Evolutionary conservation across 2,797 vertebrate species (phyloP), one percentile per base, ranked within the genome.

Genomic region (Sitta carolinensis): DNA sequence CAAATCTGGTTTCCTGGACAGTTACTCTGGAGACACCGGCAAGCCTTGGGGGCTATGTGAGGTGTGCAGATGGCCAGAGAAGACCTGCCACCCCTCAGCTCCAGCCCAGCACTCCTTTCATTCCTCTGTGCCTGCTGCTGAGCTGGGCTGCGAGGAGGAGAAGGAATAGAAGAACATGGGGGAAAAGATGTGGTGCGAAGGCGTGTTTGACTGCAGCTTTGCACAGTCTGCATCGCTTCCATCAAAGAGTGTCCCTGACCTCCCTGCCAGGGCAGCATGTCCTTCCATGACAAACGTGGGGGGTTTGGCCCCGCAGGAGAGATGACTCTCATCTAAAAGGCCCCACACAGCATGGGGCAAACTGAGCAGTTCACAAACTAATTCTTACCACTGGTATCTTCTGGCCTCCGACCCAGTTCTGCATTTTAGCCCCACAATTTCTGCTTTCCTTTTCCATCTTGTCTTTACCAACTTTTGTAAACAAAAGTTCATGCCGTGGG

Each of bases 211-310:
- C 3, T 55, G 30, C 59, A 94, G 5, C 25, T 83, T 64, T 34
- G 18, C 25, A 16, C 12, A n/a, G 16, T 16, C 51, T 48, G 48
- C 38, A 51, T 62, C 30, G 55, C 43, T 58, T 34, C 22, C 50
- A 13, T 27, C 72, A 67, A 30, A 84, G 38, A 30, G 5, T 34
- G 19, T 48, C 5, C 45, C 75, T 66, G 55, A 55, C 3, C 8
- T 32, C 70, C 52, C 73, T 59, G 36, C 16, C 61, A 34, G 40
- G 45, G 48, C 57, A 70, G 30, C 27, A 30, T 4, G 25, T 32
- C 22, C 50, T 59, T 43, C 64, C 40, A 15, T 0, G 1, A 29
- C 0, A 3, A 20, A 36, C 0, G 0, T 10, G 20, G 9, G 19
- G 34, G 20, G 14, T 32, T 50, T 43, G 55, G 43, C 23, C 27